A percentile compares a stretch with the other conserved stretches of the same genome.
These are phyloP conservation scores for Tympanuchus pallidicinctus DNA, from an alignment of 2,113 vertebrate genomes.

Conservation along the genomic window DNA sequence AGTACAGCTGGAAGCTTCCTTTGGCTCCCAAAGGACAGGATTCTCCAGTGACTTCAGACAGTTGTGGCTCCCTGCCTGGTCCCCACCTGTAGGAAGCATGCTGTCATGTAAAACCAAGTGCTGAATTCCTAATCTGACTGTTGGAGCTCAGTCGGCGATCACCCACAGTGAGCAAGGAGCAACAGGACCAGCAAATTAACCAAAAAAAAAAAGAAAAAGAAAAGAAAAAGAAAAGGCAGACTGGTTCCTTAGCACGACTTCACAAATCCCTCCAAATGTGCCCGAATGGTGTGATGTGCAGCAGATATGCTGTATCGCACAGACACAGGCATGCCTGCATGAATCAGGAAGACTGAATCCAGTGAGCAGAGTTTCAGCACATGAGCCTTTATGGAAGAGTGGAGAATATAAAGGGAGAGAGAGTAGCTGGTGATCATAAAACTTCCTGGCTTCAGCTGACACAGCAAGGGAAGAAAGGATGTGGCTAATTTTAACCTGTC, in stretches of 20 bases:
- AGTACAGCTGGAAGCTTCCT: not conserved
- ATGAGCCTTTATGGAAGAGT: slow-evolving; percentile 4
- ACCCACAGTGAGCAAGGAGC: not conserved
- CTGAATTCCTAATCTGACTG: not conserved
- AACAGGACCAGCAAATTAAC: not conserved
- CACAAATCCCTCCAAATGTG: not conserved
- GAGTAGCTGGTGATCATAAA: slow-evolving; percentile 11
- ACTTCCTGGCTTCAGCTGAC: slow-evolving; percentile 29
- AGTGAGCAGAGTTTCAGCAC: slow-evolving; percentile 14
- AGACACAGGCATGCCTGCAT: slow-evolving; percentile 20
- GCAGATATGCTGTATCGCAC: slow-evolving; percentile 35
- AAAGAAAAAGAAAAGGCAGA: not conserved
- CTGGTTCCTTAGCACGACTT: not conserved
- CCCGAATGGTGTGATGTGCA: slow-evolving; percentile 4
- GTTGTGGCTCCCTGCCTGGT: slow-evolving; percentile 2
- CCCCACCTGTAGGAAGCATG: not conserved
- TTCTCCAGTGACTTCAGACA: slow-evolving; percentile 18
- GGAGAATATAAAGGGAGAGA: slow-evolving; percentile 38
- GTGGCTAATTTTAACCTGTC: slow-evolving; percentile 5
- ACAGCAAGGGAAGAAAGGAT: not conserved
- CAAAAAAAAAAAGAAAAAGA: not conserved
- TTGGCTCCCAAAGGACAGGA: not conserved
- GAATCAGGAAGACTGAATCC: slow-evolving; percentile 12
- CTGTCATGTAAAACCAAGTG: not conserved
- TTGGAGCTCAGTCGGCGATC: slow-evolving; percentile 12